Base-by-base conservation (phyloP, 2,113 vertebrate genomes). In the Gasterosteus nipponicus region DNA sequence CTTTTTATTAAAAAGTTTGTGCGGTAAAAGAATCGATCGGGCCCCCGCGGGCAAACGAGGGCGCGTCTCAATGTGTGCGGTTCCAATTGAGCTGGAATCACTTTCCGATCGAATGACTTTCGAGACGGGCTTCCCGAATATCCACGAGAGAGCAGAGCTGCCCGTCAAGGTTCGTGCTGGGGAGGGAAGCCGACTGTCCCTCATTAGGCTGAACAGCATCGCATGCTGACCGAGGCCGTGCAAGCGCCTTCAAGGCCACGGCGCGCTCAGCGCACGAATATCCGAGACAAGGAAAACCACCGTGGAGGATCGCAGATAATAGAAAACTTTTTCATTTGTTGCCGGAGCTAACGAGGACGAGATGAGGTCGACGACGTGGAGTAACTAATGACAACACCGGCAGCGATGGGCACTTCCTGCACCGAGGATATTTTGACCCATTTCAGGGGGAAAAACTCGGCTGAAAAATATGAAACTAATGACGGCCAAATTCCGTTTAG, bases 141-240 rank as follows among this genome's bases (percentile, higher is more conserved):
- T 79, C 68, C 49, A 69, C 60, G 64, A 86, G 73, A 64, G 35
- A 38, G 46, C 69, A 49, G 77, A 58, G 71, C 74, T 65, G 81
- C 33, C 62, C 44, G 16, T 77, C 61, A 74, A 69, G 63, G 63
- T 69, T 75, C 63, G 61, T 16, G 56, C 58, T 15, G 8, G 39
- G 38, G 39, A 56, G 39, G 33, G 31, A 65, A 75, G 71, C 69
- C 72, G 51, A 74, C 35, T 39, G 73, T 74, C 62, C 38, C 78
- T 80, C 58, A 84, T 84, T 89, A 80, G 29, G 56, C 31, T 31
- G 14, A 68, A 80, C 41, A 60, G 69, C 62, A 62, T 80, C 33
- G 60, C 54, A 38, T 4, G 1, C 63, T 69, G 49, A 80, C 42
- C 4, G 39, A 66, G 35, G 39, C 35, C 18, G 0, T 47, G 46